A percentile compares a stretch with the other conserved stretches of the same genome.
Evolutionary conservation across 1,140 invertebrate species (phyloP).

Genomic region (Latrodectus geometricus): DNA sequence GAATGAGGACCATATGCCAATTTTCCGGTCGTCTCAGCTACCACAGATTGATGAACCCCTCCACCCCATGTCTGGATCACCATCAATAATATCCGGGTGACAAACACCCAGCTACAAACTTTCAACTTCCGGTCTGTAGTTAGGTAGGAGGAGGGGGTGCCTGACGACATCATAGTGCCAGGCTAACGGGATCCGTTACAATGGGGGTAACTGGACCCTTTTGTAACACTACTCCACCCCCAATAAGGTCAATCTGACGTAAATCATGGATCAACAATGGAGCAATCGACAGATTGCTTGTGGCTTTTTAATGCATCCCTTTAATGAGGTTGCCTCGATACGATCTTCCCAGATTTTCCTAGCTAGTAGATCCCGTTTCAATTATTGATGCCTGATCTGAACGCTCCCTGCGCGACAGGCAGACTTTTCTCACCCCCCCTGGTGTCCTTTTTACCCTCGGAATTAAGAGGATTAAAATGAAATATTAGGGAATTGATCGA

Average conservation of each 20-base stretch:
- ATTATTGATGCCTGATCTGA: neutral
- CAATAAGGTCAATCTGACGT: constrained; percentile 29
- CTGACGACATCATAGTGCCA: constrained; percentile 45
- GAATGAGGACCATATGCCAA: constrained; percentile 55
- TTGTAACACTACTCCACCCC: constrained; percentile 39
- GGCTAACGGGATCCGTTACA: neutral
- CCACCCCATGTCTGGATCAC: constrained; percentile 17
- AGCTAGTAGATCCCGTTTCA: constrained; percentile 1
- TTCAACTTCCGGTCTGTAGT: constrained; percentile 48
- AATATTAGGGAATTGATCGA: neutral
- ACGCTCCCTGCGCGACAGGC: neutral
- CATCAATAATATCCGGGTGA: constrained; percentile 31
- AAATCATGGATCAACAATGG: constrained; percentile 54
- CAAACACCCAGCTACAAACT: constrained; percentile 16
- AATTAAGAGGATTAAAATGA: constrained; percentile 15
- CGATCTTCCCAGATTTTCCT: neutral
- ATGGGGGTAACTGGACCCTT: constrained; percentile 1
- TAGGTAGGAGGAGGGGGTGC: neutral
- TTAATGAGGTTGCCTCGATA: constrained; percentile 14
- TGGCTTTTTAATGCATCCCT: constrained; percentile 34
- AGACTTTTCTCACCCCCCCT: neutral
- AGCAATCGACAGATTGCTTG: constrained; percentile 38
- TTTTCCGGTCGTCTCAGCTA: constrained; percentile 41
- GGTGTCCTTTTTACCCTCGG: neutral
- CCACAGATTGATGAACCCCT: constrained; percentile 41